These are phyloP conservation scores for Eupelmus urozonus DNA, from an alignment of 2,888 invertebrate genomes.

Conservation along the genomic window DNA sequence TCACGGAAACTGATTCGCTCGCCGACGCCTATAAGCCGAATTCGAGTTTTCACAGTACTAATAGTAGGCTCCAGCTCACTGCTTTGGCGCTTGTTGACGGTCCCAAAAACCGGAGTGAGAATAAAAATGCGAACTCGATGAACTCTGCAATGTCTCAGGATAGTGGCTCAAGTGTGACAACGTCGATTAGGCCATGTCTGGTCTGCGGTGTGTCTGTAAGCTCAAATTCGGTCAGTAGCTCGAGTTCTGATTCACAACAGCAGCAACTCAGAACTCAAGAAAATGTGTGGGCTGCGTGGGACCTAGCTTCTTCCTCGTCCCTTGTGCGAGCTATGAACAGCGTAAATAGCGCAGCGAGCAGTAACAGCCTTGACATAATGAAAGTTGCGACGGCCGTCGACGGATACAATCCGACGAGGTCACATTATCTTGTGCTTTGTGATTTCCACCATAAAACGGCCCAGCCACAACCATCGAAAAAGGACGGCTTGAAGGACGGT, in stretches of 20 bases:
- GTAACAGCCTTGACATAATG: conserved; percentile 78
- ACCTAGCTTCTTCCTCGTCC: conserved; percentile 73
- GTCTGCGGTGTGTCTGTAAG: conserved; percentile 78
- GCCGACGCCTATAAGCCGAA: conserved; percentile 67
- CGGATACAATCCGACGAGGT: conserved; percentile 69
- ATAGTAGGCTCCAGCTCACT: conserved; percentile 75
- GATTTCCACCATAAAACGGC: conserved; percentile 83
- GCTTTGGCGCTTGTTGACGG: conserved; percentile 77
- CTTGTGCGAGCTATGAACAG: conserved; percentile 88
- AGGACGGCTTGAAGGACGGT: conserved; percentile 76
- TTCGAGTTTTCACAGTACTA: conserved; percentile 50
- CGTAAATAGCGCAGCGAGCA: conserved; percentile 82
- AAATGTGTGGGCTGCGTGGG: conserved; percentile 74
- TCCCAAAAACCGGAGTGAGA: conserved; percentile 64
- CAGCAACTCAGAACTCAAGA: conserved; percentile 72
- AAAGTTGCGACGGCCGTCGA: conserved; percentile 70
- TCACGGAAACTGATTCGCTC: conserved; percentile 68
- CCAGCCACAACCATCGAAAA: conserved; percentile 77
- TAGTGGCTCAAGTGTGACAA: conserved; percentile 41
- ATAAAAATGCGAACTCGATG: conserved; percentile 46
- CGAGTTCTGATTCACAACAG: conserved; percentile 58
- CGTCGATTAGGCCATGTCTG: conserved; percentile 77
- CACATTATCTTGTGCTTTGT: conserved; percentile 82
- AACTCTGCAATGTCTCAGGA: conserved; percentile 63
- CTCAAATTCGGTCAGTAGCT: neutral